These are phyloP conservation scores for Heterochromis multidens DNA, from an alignment of 2,113 vertebrate genomes.

Conservation along the genomic window DNA sequence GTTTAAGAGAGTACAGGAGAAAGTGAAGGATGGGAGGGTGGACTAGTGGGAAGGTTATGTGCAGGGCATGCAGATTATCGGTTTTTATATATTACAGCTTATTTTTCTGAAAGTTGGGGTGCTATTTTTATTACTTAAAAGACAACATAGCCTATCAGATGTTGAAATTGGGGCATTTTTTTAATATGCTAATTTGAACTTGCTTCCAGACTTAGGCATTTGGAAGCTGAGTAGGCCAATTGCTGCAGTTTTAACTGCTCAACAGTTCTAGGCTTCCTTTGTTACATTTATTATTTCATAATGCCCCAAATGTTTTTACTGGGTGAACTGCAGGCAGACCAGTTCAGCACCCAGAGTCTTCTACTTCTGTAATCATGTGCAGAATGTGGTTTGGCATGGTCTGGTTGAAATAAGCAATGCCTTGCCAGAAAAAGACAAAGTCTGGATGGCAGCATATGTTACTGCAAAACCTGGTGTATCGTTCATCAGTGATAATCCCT, in stretches of 20 bases:
- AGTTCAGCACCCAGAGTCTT: neutral
- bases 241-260: neutral
- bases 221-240: neutral
- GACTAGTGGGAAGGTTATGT: neutral
- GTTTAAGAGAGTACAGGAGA: neutral
- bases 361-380: neutral
- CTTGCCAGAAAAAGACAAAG: neutral
- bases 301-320: neutral
- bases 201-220: neutral
- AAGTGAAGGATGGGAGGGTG: neutral
- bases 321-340: neutral
- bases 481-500: neutral
- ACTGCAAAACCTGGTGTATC: neutral
- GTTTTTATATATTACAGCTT: too few species aligned
- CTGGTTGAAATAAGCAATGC: too few species aligned
- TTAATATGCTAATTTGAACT: neutral
- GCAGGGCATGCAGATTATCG: neutral
- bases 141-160: neutral
- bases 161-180: neutral
- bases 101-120: too few species aligned
- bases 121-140: neutral
- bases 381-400: neutral
- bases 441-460: neutral
- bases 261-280: neutral
- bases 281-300: neutral